Evolutionary conservation across 2,888 invertebrate genomes (phyloP).

Genomic region (Koerneria pararmatus): DNA sequence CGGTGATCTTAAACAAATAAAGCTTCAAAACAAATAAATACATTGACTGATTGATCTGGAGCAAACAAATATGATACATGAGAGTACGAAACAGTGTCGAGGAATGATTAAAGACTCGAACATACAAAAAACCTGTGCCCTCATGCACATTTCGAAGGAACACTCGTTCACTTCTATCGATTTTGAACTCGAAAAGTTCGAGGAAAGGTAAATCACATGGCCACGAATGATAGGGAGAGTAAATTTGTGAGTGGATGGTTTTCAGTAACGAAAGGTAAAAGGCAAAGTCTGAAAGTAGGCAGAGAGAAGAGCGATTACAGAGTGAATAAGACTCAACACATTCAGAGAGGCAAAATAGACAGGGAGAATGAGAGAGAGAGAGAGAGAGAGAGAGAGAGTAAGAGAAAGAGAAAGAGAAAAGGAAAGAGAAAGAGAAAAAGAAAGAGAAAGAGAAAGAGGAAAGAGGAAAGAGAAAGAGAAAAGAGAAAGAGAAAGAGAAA

Average conservation of each 20-base stretch:
- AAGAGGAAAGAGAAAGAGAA: not conserved
- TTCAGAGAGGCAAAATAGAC: constrained; percentile 16
- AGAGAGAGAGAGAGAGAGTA: constrained; percentile 27
- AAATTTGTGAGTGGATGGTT: not conserved
- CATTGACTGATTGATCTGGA: no score
- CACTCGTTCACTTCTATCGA: no score
- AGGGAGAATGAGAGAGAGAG: constrained; percentile 24
- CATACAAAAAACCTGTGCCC: no score
- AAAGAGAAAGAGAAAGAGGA: not conserved
- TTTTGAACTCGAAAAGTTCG: no score
- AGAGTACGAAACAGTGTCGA: no score
- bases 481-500: not conserved
- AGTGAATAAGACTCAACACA: constrained; percentile 15
- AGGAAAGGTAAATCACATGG: no score
- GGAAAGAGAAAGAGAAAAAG: not conserved
- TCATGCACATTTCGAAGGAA: no score
- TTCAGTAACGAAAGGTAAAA: constrained; percentile 8
- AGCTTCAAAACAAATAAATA: no score
- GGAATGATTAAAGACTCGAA: no score
- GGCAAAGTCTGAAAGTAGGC: constrained; percentile 7
- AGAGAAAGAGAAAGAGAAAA: not conserved
- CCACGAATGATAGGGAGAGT: constrained; percentile 12
- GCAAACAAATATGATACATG: no score
- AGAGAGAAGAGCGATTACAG: constrained; percentile 26
- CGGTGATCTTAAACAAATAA: no score